Base-by-base conservation (phyloP, 2,797 vertebrate species). In the Rhinophrynus dorsalis region DNA sequence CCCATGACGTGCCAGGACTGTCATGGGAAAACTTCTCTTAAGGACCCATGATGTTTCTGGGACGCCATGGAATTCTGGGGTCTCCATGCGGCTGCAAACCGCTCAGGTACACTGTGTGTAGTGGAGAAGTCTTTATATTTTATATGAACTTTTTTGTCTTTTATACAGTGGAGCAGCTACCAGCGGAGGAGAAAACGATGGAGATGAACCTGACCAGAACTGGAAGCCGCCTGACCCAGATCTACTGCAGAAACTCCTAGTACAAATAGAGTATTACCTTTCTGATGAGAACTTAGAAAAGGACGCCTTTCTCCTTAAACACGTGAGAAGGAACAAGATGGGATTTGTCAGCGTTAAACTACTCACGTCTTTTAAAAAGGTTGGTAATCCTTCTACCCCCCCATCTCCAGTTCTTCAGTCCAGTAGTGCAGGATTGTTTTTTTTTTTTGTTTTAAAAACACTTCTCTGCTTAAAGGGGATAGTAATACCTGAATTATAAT, bases 321-420 rank as follows among this genome's bases (percentile, higher is more conserved):
- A 99, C 0, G 93, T 99, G 72, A 81, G 96, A 55, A 94, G 96
- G 75, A 99, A 98, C 84, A 98, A 98, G 82, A 90, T 94, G 47
- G 97, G 97, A 10, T 99, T 95, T 0, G 95, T 99, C 84, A 99
- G 96, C 5, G 93, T 99, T 80, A 99, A 99, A 83, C 83, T 99
- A 58, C 94, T 99, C 78, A 98, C 97, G 1, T 98, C 97, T 1
- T 98, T 99, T 84, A 99, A 99, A 85, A 99, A 98, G 94, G 97
- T 98, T 84, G 81, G 15, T 10, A 15, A 30, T 66, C 23, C 72
- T n/a, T n/a, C n/a, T n/a, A n/a, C n/a, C n/a, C n/a, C n/a, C n/a
- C n/a, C n/a, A n/a, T n/a, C n/a, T n/a, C n/a, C n/a, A n/a, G n/a
- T n/a, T n/a, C n/a, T n/a, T n/a, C n/a, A n/a, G n/a, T n/a, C n/a